Evolutionary conservation across 2,113 vertebrate genomes (phyloP).

Genomic region (Paramormyrops kingsleyae): DNA sequence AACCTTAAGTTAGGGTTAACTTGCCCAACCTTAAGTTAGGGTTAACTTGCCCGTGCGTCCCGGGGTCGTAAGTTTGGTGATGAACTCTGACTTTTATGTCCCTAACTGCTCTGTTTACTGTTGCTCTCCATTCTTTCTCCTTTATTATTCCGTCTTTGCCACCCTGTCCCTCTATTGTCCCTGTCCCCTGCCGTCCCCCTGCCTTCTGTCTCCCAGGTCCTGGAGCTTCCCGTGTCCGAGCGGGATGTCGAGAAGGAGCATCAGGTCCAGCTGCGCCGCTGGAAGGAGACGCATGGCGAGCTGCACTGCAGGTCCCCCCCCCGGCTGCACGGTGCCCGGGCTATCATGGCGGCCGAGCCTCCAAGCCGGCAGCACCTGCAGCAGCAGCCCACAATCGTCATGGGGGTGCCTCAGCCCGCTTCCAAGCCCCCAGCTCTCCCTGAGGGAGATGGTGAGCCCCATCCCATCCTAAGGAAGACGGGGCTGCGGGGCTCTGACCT

Average conservation of each 20-base stretch:
- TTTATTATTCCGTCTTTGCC: not conserved
- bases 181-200: not conserved
- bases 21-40: too few species aligned
- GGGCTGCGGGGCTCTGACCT: constrained; percentile 66
- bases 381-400: constrained; percentile 74
- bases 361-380: constrained; percentile 66
- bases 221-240: constrained; percentile 77
- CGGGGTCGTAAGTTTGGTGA: not conserved
- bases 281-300: constrained; percentile 82
- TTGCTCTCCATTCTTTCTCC: not conserved
- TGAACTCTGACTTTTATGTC: not conserved
- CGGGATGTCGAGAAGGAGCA: constrained; percentile 90
- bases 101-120: not conserved
- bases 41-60: too few species aligned
- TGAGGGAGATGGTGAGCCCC: constrained; percentile 23
- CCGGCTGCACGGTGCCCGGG: constrained; percentile 87
- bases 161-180: not conserved
- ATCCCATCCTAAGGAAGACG: constrained; percentile 44
- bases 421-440: constrained; percentile 6
- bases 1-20: too few species aligned
- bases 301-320: constrained; percentile 76
- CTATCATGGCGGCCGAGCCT: constrained; percentile 82
- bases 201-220: constrained; percentile 58
- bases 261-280: constrained; percentile 77
- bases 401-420: constrained; percentile 31